Evolutionary conservation across 1,140 invertebrate species (phyloP).

Genomic region (Drosophila bocki): DNA sequence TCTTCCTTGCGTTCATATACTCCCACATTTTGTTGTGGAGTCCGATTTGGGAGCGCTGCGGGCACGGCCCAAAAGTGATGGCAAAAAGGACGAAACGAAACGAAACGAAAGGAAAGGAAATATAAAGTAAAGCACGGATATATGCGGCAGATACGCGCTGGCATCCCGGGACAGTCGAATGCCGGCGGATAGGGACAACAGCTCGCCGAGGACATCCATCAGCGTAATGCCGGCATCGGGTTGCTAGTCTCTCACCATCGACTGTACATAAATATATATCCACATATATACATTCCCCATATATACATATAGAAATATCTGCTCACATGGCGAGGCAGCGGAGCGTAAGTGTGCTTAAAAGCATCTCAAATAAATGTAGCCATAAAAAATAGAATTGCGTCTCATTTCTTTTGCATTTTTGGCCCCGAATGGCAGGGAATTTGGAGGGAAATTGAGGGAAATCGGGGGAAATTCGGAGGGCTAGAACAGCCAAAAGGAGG

Average conservation of each 20-base stretch:
- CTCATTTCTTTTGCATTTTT: slow-evolving; percentile 57
- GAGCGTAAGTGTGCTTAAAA: slow-evolving; percentile 65
- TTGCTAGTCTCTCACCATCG: slow-evolving; percentile 16
- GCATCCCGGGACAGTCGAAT: slow-evolving; percentile 20
- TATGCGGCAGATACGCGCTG: slow-evolving; percentile 20
- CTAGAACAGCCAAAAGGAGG: not conserved
- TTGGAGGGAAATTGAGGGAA: not conserved
- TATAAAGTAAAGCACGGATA: slow-evolving; percentile 13
- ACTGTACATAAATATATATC: slow-evolving; percentile 3
- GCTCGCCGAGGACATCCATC: slow-evolving; percentile 22
- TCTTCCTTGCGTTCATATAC: slow-evolving; percentile 94
- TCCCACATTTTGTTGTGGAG: slow-evolving; percentile 98
- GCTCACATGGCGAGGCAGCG: slow-evolving; percentile 20
- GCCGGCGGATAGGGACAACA: slow-evolving; percentile 17
- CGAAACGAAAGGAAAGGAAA: slow-evolving; percentile 1
- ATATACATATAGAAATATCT: slow-evolving; percentile 23
- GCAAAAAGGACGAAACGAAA: slow-evolving; percentile 2
- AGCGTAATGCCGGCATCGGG: slow-evolving; percentile 11
- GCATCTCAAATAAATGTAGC: slow-evolving; percentile 61
- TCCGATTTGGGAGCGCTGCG: slow-evolving; percentile 94
- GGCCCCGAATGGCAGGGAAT: slow-evolving; percentile 9
- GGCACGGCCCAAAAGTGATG: slow-evolving; percentile 64
- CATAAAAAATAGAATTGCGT: slow-evolving; percentile 63
- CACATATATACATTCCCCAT: slow-evolving; percentile 2
- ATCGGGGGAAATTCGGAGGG: not conserved